Percentiles rank a stretch among this genome's conserved stretches.
phyloP scores from a whole-genome alignment of 1,140 invertebrate species.

The Penaeus indicus region DNA sequence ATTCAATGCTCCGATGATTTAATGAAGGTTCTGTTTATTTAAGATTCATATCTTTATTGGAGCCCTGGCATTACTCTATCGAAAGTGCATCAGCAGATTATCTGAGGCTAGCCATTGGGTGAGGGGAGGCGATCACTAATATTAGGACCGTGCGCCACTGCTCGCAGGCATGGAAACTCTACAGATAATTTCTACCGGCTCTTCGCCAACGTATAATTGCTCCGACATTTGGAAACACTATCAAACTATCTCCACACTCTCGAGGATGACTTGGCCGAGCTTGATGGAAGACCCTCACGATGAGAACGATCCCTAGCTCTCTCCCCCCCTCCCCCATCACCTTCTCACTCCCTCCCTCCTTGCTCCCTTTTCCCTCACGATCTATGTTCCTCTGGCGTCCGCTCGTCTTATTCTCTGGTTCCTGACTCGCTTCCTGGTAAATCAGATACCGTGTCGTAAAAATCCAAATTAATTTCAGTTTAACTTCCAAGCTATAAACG shows the following conservation, averaged over 20 bases:
- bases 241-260: not conserved
- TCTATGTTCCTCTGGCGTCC: not conserved
- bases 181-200: not conserved
- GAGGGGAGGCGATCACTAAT: conserved; percentile 39
- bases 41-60: conserved; percentile 38
- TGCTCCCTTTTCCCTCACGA: not conserved
- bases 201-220: conserved; percentile 40
- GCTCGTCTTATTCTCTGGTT: too few relatives aligned
- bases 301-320: not conserved
- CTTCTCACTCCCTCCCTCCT: not conserved
- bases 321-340: not conserved
- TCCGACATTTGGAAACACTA: conserved; percentile 48
- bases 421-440: too few relatives aligned
- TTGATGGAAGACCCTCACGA: conserved; percentile 41
- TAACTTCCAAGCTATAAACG: too few relatives aligned
- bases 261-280: conserved; percentile 35
- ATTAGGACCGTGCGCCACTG: conserved; percentile 42
- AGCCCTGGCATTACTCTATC: conserved; percentile 45
- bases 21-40: conserved; percentile 52
- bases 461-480: too few relatives aligned
- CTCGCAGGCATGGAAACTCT: conserved; percentile 6
- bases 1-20: conserved; percentile 52
- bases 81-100: conserved; percentile 47
- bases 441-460: too few relatives aligned
- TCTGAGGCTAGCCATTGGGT: not conserved